Base-by-base conservation (phyloP, 2,113 vertebrate genomes). In the Ictalurus furcatus region DNA sequence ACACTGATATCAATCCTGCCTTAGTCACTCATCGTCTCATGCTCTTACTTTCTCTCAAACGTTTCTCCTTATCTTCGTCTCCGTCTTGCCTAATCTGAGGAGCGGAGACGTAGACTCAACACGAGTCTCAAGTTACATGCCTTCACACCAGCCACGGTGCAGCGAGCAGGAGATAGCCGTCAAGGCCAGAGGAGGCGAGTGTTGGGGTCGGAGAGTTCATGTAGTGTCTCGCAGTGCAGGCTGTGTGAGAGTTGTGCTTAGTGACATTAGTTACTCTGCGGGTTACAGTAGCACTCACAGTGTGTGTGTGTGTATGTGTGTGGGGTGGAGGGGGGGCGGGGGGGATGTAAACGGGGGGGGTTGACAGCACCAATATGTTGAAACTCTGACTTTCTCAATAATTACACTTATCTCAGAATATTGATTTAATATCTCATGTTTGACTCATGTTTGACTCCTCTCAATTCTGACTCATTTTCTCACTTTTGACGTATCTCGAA, bases 101-200 rank as follows among this genome's bases (percentile, higher is more conserved):
- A 44, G 90, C 82, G 69, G 89, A 85, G 84, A 56, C 87, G 88
- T 91, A 94, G 93, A 93, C 94, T 93, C 93, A 95, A 94, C 93
- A 94, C 90, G 21, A 52, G 91, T 91, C 91, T 87, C 90, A 84
- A 89, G 91, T 90, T 91, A 85, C 93, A 92, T 23, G 87, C 89
- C 92, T 90, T 86, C 91, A 93, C 83, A 92, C 88, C 89, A 90
- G 92, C 93, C 92, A 90, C 93, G 85, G 93, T 92, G 93, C 90
- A 92, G 93, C 93, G 91, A 93, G 93, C 88, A 88, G 88, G 90
- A 91, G 80, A 89, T 89, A 89, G 89, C 88, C 40, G 76, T 78
- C 85, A 82, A 89, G 78, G 90, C 21, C 73, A 58, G 54, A 78
- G 86, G 30, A 19, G 88, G 25, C 34, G 37, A 21, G 86, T 85